Evolutionary conservation across 1,140 invertebrate genomes (phyloP).

Genomic region (Cyclina sinensis): DNA sequence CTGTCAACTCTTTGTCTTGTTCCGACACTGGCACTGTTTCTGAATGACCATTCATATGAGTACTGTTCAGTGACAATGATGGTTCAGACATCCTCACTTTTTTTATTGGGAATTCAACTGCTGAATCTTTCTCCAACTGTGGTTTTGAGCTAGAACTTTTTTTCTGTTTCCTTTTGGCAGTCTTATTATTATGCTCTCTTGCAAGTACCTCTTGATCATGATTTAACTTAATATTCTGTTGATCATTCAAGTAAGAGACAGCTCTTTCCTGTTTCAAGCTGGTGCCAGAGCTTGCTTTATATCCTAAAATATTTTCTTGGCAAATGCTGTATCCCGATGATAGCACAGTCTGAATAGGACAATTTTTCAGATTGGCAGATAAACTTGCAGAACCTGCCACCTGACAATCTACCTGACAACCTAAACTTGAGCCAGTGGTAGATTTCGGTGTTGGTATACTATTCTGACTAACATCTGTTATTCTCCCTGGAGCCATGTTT

Average conservation of each 20-base stretch:
- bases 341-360: not conserved
- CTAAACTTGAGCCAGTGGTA: too few relatives aligned
- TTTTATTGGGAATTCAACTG: not conserved
- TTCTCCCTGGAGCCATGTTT: not conserved
- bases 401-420: not conserved
- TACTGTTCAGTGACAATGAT: not conserved
- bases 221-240: not conserved
- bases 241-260: not conserved
- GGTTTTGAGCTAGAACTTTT: not conserved
- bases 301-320: not conserved
- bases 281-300: not conserved
- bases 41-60: not conserved
- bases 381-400: not conserved
- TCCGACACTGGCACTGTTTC: not conserved
- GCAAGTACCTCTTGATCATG: not conserved
- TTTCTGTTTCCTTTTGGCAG: slow-evolving; percentile 45
- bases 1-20: not conserved
- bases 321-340: not conserved
- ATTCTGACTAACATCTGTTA: not conserved
- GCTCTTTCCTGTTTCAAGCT: not conserved
- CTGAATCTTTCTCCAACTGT: not conserved
- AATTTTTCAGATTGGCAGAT: not conserved
- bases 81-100: not conserved
- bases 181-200: not conserved
- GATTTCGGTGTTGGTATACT: not conserved